Base-by-base conservation (phyloP, 2,888 invertebrate species). In the Leptinotarsa peninsularis region DNA sequence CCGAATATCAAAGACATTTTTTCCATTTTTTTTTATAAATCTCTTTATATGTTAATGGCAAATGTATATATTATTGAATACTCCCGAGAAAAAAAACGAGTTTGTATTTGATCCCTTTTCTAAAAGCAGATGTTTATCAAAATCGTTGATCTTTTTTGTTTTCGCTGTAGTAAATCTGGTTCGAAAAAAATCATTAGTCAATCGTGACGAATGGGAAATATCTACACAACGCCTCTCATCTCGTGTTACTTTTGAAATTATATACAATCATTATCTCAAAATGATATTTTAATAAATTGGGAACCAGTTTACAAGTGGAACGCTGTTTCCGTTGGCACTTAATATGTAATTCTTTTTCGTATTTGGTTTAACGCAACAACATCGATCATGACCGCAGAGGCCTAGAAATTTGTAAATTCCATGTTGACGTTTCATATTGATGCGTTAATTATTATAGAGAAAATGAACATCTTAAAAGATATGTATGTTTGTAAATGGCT, bases 221-320 rank as follows among this genome's bases (percentile, higher is more conserved):
- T n/a, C 2, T 58, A 23, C 58, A 58, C n/a, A 63, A 70, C 70
- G 70, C 70, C 70, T 70, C 70, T 58, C 70, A 49, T 70, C 58
- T 70, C 70, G 43, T 58, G 58, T 70, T 70, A 70, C 70, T 70
- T 21, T 4, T 58, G 58, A 58, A 70, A 70, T 70, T 43, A 23
- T 58, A 70, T 49, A 58, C 60, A 70, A 58, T 70, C 70, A 70
- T 69, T 69, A 69, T 69, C 69, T 69, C 43, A n/a, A 33, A 69
- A 70, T 58, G 17, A 49, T 27, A 49, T 58, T 70, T 54, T 10
- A 70, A 70, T 70, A 70, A 70, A 72, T 67, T 58, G 56, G 21
- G 67, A 72, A 72, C 72, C 72, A 72, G 72, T 72, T 54, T 50
- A 18, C 67, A 72, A 67, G 66, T 72, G 67, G 72, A 72, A 56